These are phyloP conservation scores for Dryocosmus kuriphilus DNA, from an alignment of 2,888 invertebrate species.

Conservation along the genomic window DNA sequence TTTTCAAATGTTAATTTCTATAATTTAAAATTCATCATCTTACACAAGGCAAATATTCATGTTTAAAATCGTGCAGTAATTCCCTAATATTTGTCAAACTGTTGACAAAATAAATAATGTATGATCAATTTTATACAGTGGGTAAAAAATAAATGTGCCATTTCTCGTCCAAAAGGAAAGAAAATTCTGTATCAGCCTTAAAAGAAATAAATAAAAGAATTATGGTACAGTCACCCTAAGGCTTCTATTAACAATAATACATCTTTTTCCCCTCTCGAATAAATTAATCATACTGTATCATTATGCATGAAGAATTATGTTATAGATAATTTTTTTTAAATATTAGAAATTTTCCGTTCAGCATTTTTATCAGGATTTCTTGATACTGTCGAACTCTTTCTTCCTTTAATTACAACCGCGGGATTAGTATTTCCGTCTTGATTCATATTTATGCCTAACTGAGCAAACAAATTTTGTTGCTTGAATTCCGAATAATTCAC, in stretches of 20 bases:
- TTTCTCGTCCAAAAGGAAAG: too few species aligned
- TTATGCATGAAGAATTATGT: background rate
- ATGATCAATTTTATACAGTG: too few species aligned
- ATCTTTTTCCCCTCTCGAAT: background rate
- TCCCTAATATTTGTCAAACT: too few species aligned
- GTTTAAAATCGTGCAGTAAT: too few species aligned
- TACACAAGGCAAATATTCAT: too few species aligned
- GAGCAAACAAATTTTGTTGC: conserved; percentile 8
- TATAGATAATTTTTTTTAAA: background rate
- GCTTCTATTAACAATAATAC: background rate
- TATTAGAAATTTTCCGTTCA: conserved; percentile 7
- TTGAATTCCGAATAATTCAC: conserved; percentile 63
- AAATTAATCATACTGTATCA: background rate
- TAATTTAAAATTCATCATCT: too few species aligned
- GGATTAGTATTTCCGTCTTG: conserved; percentile 45
- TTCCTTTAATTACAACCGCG: background rate
- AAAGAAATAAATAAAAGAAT: too few species aligned
- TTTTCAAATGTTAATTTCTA: too few species aligned
- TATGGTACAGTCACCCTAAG: too few species aligned
- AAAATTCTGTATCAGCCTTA: too few species aligned
- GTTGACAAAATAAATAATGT: too few species aligned
- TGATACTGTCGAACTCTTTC: background rate
- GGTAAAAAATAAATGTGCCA: too few species aligned
- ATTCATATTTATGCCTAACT: conserved; percentile 20
- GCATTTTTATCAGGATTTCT: background rate